phyloP scores from a whole-genome alignment of 2,113 vertebrate species.

The Brachypteracias leptosomus region DNA sequence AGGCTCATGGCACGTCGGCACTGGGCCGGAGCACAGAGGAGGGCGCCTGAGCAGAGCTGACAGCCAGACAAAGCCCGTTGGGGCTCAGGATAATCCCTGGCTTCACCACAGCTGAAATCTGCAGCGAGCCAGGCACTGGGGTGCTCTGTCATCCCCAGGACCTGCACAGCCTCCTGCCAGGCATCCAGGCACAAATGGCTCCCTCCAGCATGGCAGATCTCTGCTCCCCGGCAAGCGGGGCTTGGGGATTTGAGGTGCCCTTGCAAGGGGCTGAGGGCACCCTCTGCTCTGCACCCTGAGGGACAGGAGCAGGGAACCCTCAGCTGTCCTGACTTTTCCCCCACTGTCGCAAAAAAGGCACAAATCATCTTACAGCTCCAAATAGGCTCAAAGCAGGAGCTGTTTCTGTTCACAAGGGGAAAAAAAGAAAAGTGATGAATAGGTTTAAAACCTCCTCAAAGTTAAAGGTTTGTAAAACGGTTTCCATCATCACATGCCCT shows the following conservation, averaged over 20 bases:
- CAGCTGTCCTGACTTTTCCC: neutral
- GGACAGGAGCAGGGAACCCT: neutral
- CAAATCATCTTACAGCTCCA: neutral
- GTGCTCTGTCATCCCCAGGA: neutral
- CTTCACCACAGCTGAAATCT: neutral
- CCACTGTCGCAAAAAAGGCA: neutral
- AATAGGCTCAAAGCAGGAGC: neutral
- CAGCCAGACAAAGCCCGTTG: neutral
- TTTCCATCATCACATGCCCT: neutral
- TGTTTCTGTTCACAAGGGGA: neutral
- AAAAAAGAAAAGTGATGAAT: rapidly evolving
- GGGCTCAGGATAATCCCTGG: neutral
- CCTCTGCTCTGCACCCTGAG: neutral
- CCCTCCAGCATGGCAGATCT: rapidly evolving
- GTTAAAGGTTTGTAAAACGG: rapidly evolving
- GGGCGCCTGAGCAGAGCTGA: neutral
- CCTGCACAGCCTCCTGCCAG: neutral
- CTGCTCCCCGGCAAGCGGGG: rapidly evolving
- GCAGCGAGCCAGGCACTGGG: rapidly evolving
- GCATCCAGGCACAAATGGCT: rapidly evolving
- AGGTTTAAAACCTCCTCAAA: neutral
- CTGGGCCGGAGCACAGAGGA: neutral
- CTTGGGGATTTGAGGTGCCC: neutral
- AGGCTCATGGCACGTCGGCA: neutral
- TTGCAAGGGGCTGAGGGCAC: neutral